Evolutionary conservation across 37 sponge, comb jelly and placozoan species (phyloP).

Genomic region (Halichondria panicea): DNA sequence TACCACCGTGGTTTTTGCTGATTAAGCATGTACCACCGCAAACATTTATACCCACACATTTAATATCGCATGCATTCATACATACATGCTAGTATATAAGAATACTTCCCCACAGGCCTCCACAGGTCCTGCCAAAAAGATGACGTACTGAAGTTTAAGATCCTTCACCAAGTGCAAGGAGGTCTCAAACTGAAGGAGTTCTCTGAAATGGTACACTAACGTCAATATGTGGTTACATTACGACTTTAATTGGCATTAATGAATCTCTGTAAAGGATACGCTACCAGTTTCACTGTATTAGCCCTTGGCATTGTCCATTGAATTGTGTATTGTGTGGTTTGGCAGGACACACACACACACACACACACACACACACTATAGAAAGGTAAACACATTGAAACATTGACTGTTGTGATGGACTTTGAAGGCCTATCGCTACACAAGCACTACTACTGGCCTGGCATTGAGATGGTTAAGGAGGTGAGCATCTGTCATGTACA

Average conservation of each 20-base stretch:
- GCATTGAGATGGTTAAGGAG: constrained; percentile 20
- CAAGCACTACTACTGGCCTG: constrained; percentile 79
- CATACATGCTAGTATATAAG: background rate
- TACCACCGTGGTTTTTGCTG: too few species aligned
- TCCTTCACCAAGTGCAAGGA: background rate
- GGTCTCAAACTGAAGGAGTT: constrained; percentile 2
- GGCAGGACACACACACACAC: background rate
- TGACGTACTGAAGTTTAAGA: constrained; percentile 28
- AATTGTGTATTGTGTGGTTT: constrained; percentile 1
- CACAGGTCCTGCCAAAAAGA: constrained; percentile 10
- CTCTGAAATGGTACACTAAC: constrained; percentile 31
- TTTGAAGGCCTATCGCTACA: constrained; percentile 66
- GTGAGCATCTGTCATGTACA: background rate
- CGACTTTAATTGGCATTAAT: too few species aligned
- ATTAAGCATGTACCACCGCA: too few species aligned
- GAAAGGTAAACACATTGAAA: constrained; percentile 27
- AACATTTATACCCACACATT: too few species aligned
- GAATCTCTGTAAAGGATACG: too few species aligned
- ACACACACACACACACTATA: constrained; percentile 36
- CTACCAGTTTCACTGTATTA: too few species aligned
- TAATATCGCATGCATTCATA: background rate
- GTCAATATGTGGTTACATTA: too few species aligned
- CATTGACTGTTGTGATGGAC: constrained; percentile 40
- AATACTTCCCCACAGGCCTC: background rate
- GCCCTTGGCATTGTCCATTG: too few species aligned